phyloP scores from a whole-genome alignment of 1,140 invertebrate species.

The Coenobita brevimanus region DNA sequence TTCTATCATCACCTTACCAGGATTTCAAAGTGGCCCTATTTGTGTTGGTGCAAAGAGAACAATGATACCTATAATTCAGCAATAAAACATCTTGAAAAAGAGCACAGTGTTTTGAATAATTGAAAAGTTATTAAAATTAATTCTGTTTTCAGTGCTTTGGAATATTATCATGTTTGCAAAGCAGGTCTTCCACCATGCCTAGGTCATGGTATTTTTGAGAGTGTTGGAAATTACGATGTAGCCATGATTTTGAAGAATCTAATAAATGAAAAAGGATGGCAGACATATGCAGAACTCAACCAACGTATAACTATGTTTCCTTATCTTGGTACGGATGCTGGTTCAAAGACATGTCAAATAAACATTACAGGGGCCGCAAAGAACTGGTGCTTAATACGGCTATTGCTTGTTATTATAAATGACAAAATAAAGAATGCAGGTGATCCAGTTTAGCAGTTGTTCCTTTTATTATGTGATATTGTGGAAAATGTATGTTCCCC shows the following conservation, averaged over 20 bases:
- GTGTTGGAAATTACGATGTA: constrained; percentile 1
- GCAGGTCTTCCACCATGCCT: constrained; percentile 14
- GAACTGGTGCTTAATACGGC: constrained; percentile 21
- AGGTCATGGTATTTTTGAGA: constrained; percentile 13
- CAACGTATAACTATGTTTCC: constrained; percentile 6
- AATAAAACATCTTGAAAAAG: too few species aligned
- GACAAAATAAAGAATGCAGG: constrained; percentile 16
- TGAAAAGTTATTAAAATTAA: not conserved
- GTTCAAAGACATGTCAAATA: not conserved
- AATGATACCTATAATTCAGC: too few species aligned
- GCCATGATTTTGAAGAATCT: not conserved
- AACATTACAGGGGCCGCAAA: constrained; percentile 12
- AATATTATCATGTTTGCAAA: constrained; percentile 15
- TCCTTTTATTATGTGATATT: constrained; percentile 4
- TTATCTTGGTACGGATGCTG: constrained; percentile 25
- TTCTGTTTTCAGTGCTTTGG: constrained; percentile 5
- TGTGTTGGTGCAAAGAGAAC: too few species aligned
- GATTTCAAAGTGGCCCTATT: too few species aligned
- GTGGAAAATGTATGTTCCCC: constrained; percentile 5
- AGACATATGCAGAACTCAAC: constrained; percentile 29
- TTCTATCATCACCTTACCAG: too few species aligned
- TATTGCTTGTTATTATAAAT: not conserved
- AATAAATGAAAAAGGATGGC: not conserved
- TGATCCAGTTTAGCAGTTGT: constrained; percentile 21
- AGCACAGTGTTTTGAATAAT: not conserved